These are phyloP conservation scores for Deroptyus accipitrinus DNA, from an alignment of 2,113 vertebrate species.

Conservation along the genomic window DNA sequence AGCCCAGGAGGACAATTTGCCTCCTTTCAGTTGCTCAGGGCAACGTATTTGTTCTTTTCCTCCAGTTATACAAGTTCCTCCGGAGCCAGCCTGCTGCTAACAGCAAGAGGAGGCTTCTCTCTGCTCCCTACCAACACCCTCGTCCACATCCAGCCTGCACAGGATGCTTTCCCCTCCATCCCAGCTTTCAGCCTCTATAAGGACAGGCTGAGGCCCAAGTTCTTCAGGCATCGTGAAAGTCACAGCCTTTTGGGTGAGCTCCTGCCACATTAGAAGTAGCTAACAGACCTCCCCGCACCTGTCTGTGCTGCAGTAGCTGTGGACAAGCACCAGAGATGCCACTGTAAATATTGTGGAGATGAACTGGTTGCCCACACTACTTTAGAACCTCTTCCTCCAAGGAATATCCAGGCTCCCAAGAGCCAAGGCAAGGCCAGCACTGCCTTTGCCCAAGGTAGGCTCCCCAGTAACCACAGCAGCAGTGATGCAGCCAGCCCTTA, in stretches of 20 bases:
- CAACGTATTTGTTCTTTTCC: not conserved
- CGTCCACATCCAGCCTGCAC: accelerated
- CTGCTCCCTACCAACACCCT: not conserved
- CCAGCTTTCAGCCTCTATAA: not conserved
- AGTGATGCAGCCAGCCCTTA: accelerated
- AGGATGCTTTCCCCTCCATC: accelerated
- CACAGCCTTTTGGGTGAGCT: accelerated
- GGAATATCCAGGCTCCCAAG: not conserved
- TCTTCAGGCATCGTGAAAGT: not conserved
- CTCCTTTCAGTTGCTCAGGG: not conserved
- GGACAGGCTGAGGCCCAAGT: accelerated
- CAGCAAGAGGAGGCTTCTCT: not conserved
- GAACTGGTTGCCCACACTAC: not conserved
- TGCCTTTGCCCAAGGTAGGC: not conserved
- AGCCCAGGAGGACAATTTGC: not conserved
- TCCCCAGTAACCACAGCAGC: not conserved
- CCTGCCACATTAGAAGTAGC: not conserved
- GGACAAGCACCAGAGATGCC: not conserved
- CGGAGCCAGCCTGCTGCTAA: not conserved
- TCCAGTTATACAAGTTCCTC: not conserved
- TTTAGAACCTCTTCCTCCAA: not conserved
- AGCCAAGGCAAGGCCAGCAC: not conserved
- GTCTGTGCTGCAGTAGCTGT: accelerated
- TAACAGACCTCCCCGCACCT: not conserved
- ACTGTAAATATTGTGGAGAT: accelerated